Conservation (phyloP, 2,888 invertebrate species). For the Tromatobia lineatoria region DNA sequence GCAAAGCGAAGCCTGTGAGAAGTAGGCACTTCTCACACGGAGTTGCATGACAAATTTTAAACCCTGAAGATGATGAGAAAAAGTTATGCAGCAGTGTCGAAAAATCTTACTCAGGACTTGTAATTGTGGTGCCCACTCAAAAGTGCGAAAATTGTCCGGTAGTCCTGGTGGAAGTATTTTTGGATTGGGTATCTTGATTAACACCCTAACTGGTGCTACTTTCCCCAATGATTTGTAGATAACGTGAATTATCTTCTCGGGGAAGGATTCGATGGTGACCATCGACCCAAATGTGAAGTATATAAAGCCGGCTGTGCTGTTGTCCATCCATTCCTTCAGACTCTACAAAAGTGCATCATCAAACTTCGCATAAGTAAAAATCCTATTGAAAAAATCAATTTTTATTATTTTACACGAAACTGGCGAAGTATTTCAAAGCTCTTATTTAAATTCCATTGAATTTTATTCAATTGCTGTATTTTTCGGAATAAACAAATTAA, state of each 20-base stretch:
- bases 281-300: conserved; percentile 82
- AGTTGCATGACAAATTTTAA: too few species aligned
- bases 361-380: too few species aligned
- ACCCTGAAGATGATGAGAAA: background rate
- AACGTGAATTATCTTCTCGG: conserved; percentile 67
- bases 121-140: conserved; percentile 77
- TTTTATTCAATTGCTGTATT: too few species aligned
- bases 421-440: background rate
- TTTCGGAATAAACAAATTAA: too few species aligned
- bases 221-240: conserved; percentile 76
- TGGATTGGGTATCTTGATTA: conserved; percentile 76
- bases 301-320: conserved; percentile 78
- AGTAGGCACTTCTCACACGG: too few species aligned
- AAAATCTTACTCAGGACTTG: conserved; percentile 77
- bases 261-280: conserved; percentile 78
- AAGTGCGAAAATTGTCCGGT: conserved; percentile 74
- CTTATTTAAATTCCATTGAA: too few species aligned
- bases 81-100: background rate
- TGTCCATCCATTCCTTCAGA: conserved; percentile 79
- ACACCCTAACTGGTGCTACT: conserved; percentile 76
- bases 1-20: too few species aligned
- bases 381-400: background rate
- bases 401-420: background rate
- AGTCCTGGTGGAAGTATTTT: conserved; percentile 74
- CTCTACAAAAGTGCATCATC: conserved; percentile 74